Conservation (phyloP, 2,113 vertebrate species). For the Capreolus pygargus region DNA sequence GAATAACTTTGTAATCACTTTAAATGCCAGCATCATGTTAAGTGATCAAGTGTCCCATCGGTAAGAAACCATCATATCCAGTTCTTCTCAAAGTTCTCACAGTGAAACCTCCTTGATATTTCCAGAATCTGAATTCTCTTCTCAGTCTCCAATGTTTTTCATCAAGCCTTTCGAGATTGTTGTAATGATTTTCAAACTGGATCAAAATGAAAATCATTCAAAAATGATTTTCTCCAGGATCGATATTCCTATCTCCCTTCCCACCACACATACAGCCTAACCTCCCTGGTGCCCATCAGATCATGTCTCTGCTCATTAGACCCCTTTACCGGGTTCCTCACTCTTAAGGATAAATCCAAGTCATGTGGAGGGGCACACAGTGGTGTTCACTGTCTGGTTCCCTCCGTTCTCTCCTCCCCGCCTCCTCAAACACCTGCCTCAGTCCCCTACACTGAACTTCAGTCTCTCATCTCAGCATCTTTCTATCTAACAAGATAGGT, state of each 20-base stretch:
- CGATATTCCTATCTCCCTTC: not conserved
- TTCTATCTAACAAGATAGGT: not conserved
- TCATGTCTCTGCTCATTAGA: not conserved
- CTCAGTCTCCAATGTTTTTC: not conserved
- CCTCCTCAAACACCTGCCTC: not conserved
- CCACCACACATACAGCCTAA: not conserved
- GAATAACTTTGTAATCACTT: not conserved
- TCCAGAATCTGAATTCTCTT: not conserved
- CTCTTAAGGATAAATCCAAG: not conserved
- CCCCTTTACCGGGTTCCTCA: not conserved
- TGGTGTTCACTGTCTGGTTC: not conserved
- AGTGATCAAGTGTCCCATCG: not conserved
- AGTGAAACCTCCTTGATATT: not conserved
- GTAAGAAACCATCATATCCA: not conserved
- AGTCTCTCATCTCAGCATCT: too few species aligned
- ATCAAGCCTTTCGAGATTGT: not conserved
- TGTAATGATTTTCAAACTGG: not conserved
- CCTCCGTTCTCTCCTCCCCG: not conserved
- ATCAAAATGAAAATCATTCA: too few species aligned
- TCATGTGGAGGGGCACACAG: fast-evolving
- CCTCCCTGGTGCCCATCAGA: not conserved
- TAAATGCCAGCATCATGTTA: not conserved
- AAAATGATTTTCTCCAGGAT: not conserved
- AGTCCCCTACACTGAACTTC: not conserved
- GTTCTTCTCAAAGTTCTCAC: not conserved